Evolutionary conservation across 2,797 vertebrate genomes (phyloP), one percentile per base, ranked within the genome.

Genomic region (Sebastiscus tertius): DNA sequence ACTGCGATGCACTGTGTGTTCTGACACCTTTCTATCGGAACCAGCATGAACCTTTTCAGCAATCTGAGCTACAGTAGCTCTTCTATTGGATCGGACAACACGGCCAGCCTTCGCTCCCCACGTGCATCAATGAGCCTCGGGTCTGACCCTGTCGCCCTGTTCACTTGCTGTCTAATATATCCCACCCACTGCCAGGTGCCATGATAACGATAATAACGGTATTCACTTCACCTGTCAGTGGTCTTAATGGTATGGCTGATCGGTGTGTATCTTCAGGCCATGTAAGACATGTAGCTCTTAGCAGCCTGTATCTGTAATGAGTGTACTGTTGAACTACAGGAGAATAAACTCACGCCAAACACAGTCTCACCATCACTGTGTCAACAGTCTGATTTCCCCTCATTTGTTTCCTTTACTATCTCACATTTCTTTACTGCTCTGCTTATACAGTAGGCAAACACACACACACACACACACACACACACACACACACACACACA

Each of bases 371-470:
- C 72, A 67, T 60, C 67, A 59, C 20, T 84, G 22, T 64, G 61
- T 76, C 64, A 82, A 80, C 85, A 73, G 33, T 70, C 22, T 18
- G 49, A 84, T 63, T 75, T 75, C 58, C 66, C 14, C 27, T 60
- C 39, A 68, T 66, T 60, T 84, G 49, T 63, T 79, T 78, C 56
- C 29, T 69, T 72, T 81, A 84, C 80, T 58, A 34, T 39, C 64
- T 79, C 49, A 58, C 16, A 4, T 87, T 64, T 73, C 59, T 88
- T 86, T 85, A 81, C 74, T 79, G 78, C 11, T 79, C 29, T 61
- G 49, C 76, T 65, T 72, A 74, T 18, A 52, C 49, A n/a, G 20
- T 20, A 67, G 36, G 34, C 80, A 66, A 6, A 77, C 55, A 59
- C 58, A 36, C 46, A 63, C 63, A 54, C 62, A 72, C 54, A 65